Percentiles rank a stretch among this genome's conserved stretches.
These are phyloP conservation scores for Rugalucina vietnamica DNA, from an alignment of 2,888 invertebrate species.

Conservation along the genomic window DNA sequence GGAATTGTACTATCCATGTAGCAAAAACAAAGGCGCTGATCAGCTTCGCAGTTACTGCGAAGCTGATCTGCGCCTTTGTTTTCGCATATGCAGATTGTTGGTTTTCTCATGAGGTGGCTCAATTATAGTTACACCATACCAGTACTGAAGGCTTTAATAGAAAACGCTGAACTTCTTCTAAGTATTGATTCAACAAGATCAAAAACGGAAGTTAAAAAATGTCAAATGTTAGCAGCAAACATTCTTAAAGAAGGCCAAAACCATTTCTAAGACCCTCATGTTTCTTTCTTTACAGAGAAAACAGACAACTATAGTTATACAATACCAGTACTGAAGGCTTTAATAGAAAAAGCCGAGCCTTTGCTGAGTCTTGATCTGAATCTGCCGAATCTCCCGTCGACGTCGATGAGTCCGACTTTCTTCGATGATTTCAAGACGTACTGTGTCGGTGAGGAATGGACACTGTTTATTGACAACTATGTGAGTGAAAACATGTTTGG, in stretches of 20 bases:
- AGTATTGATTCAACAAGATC: no score
- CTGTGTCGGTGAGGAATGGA: constrained; percentile 86
- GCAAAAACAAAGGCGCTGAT: no score
- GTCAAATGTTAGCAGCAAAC: no score
- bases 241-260: no score
- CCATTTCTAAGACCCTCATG: no score
- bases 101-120: no score
- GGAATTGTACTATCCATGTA: no score
- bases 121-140: constrained; percentile 87
- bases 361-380: constrained; percentile 79
- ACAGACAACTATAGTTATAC: constrained; percentile 87
- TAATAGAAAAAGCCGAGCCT: constrained; percentile 86
- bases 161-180: constrained; percentile 85
- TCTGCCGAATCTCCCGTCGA: constrained; percentile 85
- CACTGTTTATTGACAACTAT: constrained; percentile 80
- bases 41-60: no score
- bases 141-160: constrained; percentile 87
- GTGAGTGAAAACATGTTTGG: no score
- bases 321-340: constrained; percentile 87
- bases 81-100: no score
- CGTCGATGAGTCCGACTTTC: constrained; percentile 86
- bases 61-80: no score
- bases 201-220: no score
- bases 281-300: constrained; percentile 67
- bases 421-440: constrained; percentile 87